Evolutionary conservation across 2,797 vertebrate genomes (phyloP).

Genomic region (Pipistrellus pipistrellus): DNA sequence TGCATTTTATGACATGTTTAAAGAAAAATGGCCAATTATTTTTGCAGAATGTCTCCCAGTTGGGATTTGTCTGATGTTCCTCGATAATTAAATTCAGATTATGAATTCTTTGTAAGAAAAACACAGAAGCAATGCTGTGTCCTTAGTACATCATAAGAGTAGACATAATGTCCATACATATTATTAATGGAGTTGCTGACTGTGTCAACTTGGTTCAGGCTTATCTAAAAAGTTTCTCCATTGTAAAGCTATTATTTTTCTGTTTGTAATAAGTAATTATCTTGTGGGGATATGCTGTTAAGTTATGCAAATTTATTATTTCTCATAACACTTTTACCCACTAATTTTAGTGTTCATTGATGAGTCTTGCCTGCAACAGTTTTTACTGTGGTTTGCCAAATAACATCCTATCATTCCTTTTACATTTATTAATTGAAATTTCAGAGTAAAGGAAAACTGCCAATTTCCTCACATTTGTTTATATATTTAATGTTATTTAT

Average conservation of each 20-base stretch:
- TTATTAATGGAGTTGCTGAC: background rate
- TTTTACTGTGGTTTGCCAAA: constrained; percentile 17
- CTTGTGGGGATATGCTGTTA: background rate
- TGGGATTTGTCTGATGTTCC: background rate
- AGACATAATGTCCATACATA: background rate
- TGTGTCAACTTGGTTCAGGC: background rate
- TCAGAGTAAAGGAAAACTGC: background rate
- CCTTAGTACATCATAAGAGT: background rate
- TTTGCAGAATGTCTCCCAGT: background rate
- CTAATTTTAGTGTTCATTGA: background rate
- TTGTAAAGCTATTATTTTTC: background rate
- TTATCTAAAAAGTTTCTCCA: background rate
- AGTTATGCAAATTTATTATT: background rate
- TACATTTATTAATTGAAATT: constrained; percentile 25
- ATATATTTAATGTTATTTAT: constrained; percentile 20
- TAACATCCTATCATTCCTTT: background rate
- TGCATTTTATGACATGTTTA: background rate
- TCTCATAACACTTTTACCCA: background rate
- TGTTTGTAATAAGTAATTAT: background rate
- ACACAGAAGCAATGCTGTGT: background rate
- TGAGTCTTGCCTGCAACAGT: background rate
- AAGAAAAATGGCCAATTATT: background rate
- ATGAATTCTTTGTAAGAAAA: background rate
- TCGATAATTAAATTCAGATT: background rate
- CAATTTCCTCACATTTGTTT: background rate